These are phyloP conservation scores for Oxyura jamaicensis DNA, from an alignment of 2,113 vertebrate species.

Conservation along the genomic window DNA sequence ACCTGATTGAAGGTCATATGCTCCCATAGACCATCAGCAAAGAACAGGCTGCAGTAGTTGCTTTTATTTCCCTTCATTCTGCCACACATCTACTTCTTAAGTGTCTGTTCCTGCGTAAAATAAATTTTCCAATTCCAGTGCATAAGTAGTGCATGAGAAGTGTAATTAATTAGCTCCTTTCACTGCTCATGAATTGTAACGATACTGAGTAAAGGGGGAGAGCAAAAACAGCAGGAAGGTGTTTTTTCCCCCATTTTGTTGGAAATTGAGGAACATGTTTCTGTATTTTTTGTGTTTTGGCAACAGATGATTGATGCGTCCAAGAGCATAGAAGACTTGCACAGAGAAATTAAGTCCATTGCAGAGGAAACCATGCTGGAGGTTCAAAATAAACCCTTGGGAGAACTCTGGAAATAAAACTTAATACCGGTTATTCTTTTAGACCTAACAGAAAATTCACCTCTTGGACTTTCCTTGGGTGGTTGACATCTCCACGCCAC, in stretches of 20 bases:
- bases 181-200: background rate
- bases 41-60: background rate
- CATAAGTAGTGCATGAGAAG: background rate
- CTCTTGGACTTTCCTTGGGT: background rate
- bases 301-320: slow-evolving; percentile 87
- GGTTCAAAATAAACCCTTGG: slow-evolving; percentile 74
- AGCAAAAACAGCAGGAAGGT: background rate
- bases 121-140: background rate
- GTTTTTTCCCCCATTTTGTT: background rate
- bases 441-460: background rate
- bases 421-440: background rate
- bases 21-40: background rate
- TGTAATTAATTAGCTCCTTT: background rate
- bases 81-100: background rate
- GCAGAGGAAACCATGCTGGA: slow-evolving; percentile 74
- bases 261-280: background rate
- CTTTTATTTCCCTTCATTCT: background rate
- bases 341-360: slow-evolving; percentile 78
- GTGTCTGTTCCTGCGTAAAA: background rate
- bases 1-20: background rate
- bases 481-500: background rate
- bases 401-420: slow-evolving; percentile 85
- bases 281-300: background rate
- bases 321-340: slow-evolving; percentile 84
- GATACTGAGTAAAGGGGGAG: background rate